These are phyloP conservation scores for Otolemur garnettii DNA, from an alignment of 2,113 vertebrate species.

Conservation along the genomic window DNA sequence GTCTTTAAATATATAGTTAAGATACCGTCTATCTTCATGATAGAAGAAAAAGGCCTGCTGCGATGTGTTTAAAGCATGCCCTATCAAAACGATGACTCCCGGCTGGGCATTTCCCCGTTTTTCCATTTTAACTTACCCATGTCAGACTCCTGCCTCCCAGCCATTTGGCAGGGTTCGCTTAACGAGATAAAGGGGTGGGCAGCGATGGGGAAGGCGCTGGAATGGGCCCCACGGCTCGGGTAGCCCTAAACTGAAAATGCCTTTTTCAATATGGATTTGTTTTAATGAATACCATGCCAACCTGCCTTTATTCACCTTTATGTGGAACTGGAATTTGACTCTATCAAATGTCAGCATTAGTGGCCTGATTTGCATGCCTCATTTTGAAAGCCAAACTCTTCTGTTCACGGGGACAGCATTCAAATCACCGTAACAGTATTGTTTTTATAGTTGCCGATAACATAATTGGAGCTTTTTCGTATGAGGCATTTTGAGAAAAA, in stretches of 20 bases:
- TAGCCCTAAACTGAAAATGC: background rate
- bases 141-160: background rate
- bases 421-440: background rate
- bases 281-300: background rate
- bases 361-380: background rate
- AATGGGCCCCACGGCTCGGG: background rate
- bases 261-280: background rate
- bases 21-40: background rate
- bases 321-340: background rate
- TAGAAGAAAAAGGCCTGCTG: background rate
- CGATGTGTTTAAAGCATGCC: background rate
- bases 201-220: background rate
- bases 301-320: constrained; percentile 18
- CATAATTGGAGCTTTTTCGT: background rate
- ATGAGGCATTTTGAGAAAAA: background rate
- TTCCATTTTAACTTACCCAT: background rate
- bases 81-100: constrained; percentile 24
- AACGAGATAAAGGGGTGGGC: background rate
- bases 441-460: background rate
- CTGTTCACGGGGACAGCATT: background rate
- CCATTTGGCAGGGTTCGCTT: background rate
- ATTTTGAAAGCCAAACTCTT: constrained; percentile 46
- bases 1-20: background rate
- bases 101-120: background rate
- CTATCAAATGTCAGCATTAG: background rate